Conservation (phyloP, 2,888 invertebrate species). For the Sisyra nigra region DNA sequence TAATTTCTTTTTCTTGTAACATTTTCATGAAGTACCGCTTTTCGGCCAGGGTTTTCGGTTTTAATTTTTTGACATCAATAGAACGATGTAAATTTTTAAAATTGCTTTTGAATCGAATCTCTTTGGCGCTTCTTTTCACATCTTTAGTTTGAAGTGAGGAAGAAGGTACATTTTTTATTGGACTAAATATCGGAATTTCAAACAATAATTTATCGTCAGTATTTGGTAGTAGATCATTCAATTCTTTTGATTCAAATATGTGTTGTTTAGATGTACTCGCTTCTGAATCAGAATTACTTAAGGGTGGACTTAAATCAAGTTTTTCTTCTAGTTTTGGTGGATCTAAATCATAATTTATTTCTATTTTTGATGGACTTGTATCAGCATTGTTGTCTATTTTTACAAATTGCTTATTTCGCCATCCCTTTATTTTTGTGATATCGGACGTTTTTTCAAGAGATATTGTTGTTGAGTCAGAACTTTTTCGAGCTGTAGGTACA, state of each 20-base stretch:
- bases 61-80: constrained; percentile 12
- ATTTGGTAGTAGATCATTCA: constrained; percentile 33
- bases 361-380: no score
- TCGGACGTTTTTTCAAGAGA: constrained; percentile 23
- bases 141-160: no score
- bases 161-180: no score
- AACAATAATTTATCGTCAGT: constrained; percentile 29
- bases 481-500: no score
- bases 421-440: constrained; percentile 25
- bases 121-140: constrained; percentile 1
- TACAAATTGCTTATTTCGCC: constrained; percentile 18
- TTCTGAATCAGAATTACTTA: not conserved
- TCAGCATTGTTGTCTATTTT: constrained; percentile 3
- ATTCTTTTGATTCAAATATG: constrained; percentile 29
- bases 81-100: constrained; percentile 4
- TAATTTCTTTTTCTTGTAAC: constrained; percentile 19
- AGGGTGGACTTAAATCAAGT: not conserved
- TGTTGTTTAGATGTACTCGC: constrained; percentile 16
- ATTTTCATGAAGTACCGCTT: constrained; percentile 29
- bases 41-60: constrained; percentile 35
- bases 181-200: constrained; percentile 21
- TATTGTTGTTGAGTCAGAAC: not conserved
- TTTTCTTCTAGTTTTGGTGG: not conserved
- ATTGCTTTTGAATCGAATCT: constrained; percentile 6
- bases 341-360: not conserved